These are phyloP conservation scores for Tetramorium bicarinatum DNA, from an alignment of 2,888 invertebrate species.

Conservation along the genomic window DNA sequence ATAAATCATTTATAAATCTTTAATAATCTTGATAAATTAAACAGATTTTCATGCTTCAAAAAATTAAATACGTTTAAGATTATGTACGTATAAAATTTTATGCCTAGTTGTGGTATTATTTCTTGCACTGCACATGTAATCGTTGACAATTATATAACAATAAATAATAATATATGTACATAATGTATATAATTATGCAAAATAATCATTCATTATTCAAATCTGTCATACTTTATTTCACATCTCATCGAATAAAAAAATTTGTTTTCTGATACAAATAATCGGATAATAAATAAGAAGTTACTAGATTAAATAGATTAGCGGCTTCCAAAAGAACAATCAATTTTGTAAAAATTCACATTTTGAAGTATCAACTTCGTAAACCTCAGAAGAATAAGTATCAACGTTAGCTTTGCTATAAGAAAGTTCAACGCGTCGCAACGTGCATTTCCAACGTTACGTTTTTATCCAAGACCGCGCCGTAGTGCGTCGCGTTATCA, in stretches of 20 bases:
- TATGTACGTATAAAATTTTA: neutral
- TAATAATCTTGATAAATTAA: neutral
- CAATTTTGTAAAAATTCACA: no score
- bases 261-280: neutral
- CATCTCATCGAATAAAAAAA: neutral
- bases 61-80: neutral
- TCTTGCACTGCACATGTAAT: neutral
- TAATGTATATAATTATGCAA: neutral
- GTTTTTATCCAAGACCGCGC: neutral
- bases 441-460: neutral
- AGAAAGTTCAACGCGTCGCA: neutral
- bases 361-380: no score
- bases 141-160: no score
- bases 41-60: neutral
- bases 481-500: conserved; percentile 10
- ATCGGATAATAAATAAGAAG: neutral
- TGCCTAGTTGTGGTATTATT: neutral
- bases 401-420: neutral
- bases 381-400: neutral
- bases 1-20: neutral
- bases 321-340: neutral
- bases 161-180: no score
- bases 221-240: neutral
- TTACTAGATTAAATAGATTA: neutral
- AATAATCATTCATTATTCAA: neutral